These are phyloP conservation scores for Poicephalus gulielmi DNA, from an alignment of 2,113 vertebrate species.

Conservation along the genomic window DNA sequence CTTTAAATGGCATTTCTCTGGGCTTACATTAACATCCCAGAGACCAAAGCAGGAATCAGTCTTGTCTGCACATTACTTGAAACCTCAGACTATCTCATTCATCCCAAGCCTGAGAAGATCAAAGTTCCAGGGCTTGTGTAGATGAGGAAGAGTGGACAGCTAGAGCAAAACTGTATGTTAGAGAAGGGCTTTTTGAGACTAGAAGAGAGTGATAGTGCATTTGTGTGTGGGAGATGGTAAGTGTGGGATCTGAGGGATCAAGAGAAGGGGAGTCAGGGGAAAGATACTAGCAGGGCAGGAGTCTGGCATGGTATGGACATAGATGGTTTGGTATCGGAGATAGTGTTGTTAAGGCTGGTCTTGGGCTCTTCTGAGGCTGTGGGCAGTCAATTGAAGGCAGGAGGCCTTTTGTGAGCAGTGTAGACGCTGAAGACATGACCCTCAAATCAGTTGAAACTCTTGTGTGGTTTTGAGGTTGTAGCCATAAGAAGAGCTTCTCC, in stretches of 20 bases:
- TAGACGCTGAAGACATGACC: background rate
- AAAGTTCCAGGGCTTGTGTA: background rate
- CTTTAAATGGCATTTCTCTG: background rate
- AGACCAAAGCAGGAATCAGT: background rate
- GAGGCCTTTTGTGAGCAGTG: background rate
- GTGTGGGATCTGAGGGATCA: background rate
- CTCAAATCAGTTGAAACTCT: background rate
- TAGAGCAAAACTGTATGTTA: background rate
- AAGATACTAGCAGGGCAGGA: background rate
- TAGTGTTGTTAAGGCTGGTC: background rate
- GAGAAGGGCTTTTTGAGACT: background rate
- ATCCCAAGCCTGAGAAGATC: background rate
- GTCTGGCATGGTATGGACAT: fast-evolving
- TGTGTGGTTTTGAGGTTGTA: background rate
- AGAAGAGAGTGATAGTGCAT: background rate
- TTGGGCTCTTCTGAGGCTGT: background rate
- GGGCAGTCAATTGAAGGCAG: fast-evolving
- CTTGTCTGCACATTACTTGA: background rate
- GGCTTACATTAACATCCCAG: background rate
- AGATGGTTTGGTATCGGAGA: background rate
- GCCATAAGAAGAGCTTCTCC: background rate
- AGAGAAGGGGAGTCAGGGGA: background rate
- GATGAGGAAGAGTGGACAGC: background rate
- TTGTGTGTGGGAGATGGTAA: background rate
- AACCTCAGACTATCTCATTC: background rate